Base-by-base conservation (phyloP, 2,113 vertebrate genomes). In the Gorilla gorilla region DNA sequence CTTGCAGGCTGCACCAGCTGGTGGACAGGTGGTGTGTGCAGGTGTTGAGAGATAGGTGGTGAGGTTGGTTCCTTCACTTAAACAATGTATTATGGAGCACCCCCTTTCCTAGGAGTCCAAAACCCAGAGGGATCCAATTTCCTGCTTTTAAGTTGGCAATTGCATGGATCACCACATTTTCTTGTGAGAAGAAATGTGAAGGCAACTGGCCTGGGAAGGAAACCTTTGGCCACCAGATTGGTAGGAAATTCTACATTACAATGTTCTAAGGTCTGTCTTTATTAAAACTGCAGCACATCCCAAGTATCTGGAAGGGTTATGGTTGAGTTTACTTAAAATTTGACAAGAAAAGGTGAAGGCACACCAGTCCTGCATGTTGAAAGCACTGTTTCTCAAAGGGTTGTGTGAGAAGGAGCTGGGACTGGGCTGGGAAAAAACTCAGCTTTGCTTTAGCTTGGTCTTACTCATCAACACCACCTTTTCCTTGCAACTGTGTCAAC, bases 401-500 rank as follows among this genome's bases (percentile, higher is more conserved):
- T 18, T 85, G 22, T 97, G 43, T 86, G 68, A 97, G 68, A 66
- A 96, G 64, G 64, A 97, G 22, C 20, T 25, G 10, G 27, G 57
- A 50, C 35, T 11, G 17, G 27, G 8, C 72, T 80, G 22, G 38
- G 81, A 9, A 14, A 89, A 89, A 25, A 32, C 79, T 50, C 91
- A 68, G 48, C 48, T 96, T 83, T 86, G n/a, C 55, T 68, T 97
- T 83, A 87, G 25, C 38, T 83, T 83, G 76, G 22, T 80, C 16
- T 59, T 86, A 73, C 25, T 97, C 90, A 94, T 76, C 68, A 76
- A 17, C 43, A 89, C n/a, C 11, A 80, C 43, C 32, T 70, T 72
- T 68, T 73, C 89, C 45, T 79, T 93, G 82, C 73, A 89, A 89
- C 86, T 93, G 85, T 94, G 96, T 97, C 86, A 97, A 93, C 85